phyloP scores from a whole-genome alignment of 2,797 vertebrate genomes.

The Uromys caudimaculatus region DNA sequence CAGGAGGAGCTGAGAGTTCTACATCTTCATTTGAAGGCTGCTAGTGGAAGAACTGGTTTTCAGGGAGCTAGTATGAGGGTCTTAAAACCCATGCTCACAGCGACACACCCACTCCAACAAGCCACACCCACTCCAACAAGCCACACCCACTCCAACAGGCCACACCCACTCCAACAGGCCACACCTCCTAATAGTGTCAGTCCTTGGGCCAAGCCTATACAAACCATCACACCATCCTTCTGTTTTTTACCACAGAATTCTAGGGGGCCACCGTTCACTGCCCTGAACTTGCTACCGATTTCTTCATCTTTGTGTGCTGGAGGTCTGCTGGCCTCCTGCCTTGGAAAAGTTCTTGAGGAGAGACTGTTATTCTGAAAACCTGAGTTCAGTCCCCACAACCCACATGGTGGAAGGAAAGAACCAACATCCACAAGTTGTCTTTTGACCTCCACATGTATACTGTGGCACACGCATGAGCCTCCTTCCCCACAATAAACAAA shows the following conservation, averaged over 20 bases:
- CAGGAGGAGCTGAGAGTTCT: background rate
- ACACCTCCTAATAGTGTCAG: background rate
- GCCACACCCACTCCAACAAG: background rate
- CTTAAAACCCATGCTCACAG: background rate
- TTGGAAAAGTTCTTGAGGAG: conserved; percentile 30
- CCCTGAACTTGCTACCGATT: background rate
- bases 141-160: background rate
- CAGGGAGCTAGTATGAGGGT: background rate
- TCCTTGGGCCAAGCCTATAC: background rate
- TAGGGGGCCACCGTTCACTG: background rate
- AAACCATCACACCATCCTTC: background rate
- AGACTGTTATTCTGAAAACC: background rate
- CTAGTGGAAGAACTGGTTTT: too few relatives aligned
- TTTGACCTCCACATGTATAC: background rate
- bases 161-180: background rate
- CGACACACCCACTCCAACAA: background rate
- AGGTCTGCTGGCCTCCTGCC: background rate
- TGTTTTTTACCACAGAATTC: background rate
- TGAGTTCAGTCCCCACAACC: background rate
- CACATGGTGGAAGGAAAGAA: background rate
- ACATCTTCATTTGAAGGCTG: background rate
- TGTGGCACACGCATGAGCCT: too few relatives aligned
- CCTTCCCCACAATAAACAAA: background rate
- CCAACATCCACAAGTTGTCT: background rate
- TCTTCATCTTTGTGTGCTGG: background rate